These are phyloP conservation scores for Drosophila bifasciata DNA, from an alignment of 1,140 invertebrate genomes.

Conservation along the genomic window DNA sequence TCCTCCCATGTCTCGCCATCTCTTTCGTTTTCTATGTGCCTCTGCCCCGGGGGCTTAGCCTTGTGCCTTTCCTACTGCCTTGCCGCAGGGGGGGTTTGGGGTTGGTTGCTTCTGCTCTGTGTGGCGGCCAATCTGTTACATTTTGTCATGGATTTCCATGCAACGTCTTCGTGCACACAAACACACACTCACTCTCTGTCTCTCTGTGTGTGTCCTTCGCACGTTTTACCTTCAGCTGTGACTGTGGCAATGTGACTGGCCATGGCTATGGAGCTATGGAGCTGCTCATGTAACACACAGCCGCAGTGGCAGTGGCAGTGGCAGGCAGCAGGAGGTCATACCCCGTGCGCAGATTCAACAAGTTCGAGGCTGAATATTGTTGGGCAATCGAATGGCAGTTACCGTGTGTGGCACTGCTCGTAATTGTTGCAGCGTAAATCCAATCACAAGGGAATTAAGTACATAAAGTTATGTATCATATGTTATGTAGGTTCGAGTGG, in stretches of 20 bases:
- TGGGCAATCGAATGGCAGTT: constrained; percentile 6
- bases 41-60: constrained; percentile 55
- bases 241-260: constrained; percentile 41
- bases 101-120: constrained; percentile 15
- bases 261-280: background rate
- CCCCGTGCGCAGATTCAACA: constrained; percentile 54
- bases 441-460: too few relatives aligned
- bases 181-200: constrained; percentile 1
- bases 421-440: too few relatives aligned
- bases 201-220: constrained; percentile 52
- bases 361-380: constrained; percentile 25
- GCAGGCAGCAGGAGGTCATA: background rate
- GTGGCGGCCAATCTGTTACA: constrained; percentile 70
- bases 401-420: background rate
- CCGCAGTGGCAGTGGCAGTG: background rate
- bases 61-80: constrained; percentile 27
- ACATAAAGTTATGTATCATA: too few relatives aligned
- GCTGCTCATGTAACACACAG: constrained; percentile 27
- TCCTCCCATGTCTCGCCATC: background rate
- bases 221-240: constrained; percentile 63
- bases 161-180: constrained; percentile 7
- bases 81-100: too few relatives aligned
- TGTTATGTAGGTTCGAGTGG: too few relatives aligned
- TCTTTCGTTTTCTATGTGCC: constrained; percentile 19
- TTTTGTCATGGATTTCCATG: constrained; percentile 71